phyloP scores from a whole-genome alignment of 2,797 vertebrate species.

The Carapus acus region DNA sequence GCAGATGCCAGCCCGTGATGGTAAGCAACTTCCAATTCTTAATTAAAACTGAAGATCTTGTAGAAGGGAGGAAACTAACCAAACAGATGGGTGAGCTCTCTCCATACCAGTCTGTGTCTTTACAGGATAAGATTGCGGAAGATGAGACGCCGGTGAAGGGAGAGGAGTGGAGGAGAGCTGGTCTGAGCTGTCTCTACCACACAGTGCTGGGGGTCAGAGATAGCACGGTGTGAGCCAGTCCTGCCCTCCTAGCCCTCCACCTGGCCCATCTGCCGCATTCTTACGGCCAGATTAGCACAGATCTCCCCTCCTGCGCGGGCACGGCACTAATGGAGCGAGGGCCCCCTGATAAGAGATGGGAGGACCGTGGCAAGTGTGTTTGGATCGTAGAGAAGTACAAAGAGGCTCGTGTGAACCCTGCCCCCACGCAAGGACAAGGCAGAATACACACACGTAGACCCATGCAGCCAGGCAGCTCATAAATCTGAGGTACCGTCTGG shows the following conservation, averaged over 20 bases:
- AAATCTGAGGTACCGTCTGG: conserved; percentile 59
- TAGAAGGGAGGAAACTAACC: conserved; percentile 45
- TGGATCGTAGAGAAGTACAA: conserved; percentile 61
- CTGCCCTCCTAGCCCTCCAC: conserved; percentile 64
- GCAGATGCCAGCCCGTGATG: conserved; percentile 45
- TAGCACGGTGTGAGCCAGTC: conserved; percentile 56
- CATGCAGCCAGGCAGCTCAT: conserved; percentile 58
- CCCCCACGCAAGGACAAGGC: conserved; percentile 60
- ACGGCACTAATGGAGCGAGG: conserved; percentile 77
- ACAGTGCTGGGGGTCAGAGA: conserved; percentile 66
- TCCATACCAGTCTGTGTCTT: conserved; percentile 45
- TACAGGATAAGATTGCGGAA: conserved; percentile 48
- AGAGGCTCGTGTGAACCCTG: conserved; percentile 62
- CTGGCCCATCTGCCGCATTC: conserved; percentile 73
- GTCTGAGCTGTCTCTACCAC: conserved; percentile 68
- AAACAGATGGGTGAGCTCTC: conserved; percentile 60
- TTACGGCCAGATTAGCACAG: conserved; percentile 72
- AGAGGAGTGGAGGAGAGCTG: conserved; percentile 61
- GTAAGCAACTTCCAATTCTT: conserved; percentile 40
- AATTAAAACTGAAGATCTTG: conserved; percentile 53
- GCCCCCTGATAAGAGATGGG: conserved; percentile 74
- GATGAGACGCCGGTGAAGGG: conserved; percentile 56
- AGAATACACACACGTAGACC: conserved; percentile 31
- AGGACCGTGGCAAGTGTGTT: conserved; percentile 54
- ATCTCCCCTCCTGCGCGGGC: conserved; percentile 70